These are phyloP conservation scores for Diceros bicornis DNA, from an alignment of 2,797 vertebrate genomes.

Conservation along the genomic window DNA sequence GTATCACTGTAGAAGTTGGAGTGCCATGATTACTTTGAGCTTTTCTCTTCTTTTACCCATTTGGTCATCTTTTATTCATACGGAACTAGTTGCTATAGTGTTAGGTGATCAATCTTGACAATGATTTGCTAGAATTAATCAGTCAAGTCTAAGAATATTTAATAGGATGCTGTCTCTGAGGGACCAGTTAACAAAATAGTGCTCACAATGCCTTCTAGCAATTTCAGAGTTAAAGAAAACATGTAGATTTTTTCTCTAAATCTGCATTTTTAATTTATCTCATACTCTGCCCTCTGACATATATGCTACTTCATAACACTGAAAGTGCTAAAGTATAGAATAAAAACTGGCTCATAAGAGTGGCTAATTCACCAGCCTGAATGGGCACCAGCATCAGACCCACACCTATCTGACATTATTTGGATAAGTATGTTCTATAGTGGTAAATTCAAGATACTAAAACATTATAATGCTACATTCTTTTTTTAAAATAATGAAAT, in stretches of 20 bases:
- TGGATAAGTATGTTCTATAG: accelerated
- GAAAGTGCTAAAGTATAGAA: background rate
- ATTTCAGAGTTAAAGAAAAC: background rate
- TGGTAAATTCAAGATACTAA: background rate
- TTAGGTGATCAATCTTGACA: constrained; percentile 69
- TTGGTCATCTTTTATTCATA: constrained; percentile 75
- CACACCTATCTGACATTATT: background rate
- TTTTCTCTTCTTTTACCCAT: constrained; percentile 24
- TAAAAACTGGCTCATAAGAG: background rate
- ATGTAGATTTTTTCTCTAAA: background rate
- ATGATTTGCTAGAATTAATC: constrained; percentile 68
- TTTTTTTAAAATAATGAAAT: background rate
- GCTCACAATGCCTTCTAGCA: background rate
- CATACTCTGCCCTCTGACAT: background rate
- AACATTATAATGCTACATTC: too few species aligned
- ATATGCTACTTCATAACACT: background rate
- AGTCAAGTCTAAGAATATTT: constrained; percentile 60
- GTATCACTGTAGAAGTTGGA: background rate
- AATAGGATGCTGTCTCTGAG: background rate
- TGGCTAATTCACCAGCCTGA: background rate
- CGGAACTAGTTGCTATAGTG: constrained; percentile 42
- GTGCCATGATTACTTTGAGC: background rate
- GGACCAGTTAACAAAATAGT: background rate
- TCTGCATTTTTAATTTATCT: background rate
- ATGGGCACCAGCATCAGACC: accelerated